Evolutionary conservation across 2,888 invertebrate species (phyloP), one percentile per base, ranked within the genome.

Genomic region (Balanococcus diminutus): DNA sequence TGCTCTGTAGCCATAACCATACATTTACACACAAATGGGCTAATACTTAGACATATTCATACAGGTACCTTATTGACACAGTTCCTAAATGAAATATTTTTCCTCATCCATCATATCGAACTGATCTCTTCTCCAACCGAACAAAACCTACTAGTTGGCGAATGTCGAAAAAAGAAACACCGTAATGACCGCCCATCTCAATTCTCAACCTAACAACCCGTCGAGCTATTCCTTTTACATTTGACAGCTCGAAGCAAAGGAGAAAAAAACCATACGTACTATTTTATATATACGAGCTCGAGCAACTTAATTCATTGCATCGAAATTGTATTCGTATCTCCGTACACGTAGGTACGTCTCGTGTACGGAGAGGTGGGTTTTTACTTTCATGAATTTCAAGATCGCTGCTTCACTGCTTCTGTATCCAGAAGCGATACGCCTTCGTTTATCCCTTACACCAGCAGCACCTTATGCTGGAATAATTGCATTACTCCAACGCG

Each of bases 71-170:
- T 75, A 75, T 75, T 75, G 75, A 75, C 75, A 75, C 32, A 75
- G 75, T 75, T 75, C 75, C 8, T 25, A 75, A 75, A 75, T 75
- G 75, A 75, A n/a, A 75, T 75, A 75, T 75, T 16, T 75, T 32
- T 32, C n/a, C 32, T 75, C 75, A 75, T 75, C 75, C 75, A 75
- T 75, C 75, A 32, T 75, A 75, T 75, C 36, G 32, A 75, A 75
- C 61, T 11, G 16, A 14, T 42, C 42, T 42, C 28, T 25, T 56
- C 19, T 19, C 56, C 56, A 22, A 6, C 3, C 25, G 11, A 25
- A 67, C 61, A 25, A 67, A 25, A 67, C 61, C 19, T 51, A 51
- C 25, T 67, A 67, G 61, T 67, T 67, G 61, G 61, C 61, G 61
- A 67, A 67, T 67, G 61, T 67, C 61, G 61, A 67, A 67, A 67